Percentiles rank a stretch among this genome's conserved stretches.
phyloP scores from a whole-genome alignment of 2,888 invertebrate genomes.

The Teleiodes luculella region DNA sequence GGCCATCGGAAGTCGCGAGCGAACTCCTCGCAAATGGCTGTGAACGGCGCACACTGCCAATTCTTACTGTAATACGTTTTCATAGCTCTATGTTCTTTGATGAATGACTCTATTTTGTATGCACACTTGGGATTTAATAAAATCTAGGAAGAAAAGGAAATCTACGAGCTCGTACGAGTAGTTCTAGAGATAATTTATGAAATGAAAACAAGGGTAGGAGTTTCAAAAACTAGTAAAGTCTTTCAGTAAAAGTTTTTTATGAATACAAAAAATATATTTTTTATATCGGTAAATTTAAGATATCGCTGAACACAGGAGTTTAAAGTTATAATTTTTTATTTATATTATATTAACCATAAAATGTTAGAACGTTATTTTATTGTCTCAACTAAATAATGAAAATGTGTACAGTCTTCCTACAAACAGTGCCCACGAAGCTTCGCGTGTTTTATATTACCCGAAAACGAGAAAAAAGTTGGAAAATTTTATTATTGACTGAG shows the following conservation, averaged over 20 bases:
- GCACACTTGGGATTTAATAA: conserved; percentile 10
- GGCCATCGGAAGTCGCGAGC: conserved; percentile 56
- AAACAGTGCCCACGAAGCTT: conserved; percentile 53
- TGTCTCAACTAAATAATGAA: conserved; percentile 59
- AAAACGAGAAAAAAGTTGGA: conserved; percentile 60
- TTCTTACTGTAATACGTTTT: conserved; percentile 33
- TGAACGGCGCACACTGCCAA: conserved; percentile 49
- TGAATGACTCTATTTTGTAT: conserved; percentile 21
- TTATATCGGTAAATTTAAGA: too few relatives aligned
- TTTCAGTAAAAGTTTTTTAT: too few relatives aligned
- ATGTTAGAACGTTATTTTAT: conserved; percentile 54
- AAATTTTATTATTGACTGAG: conserved; percentile 71
- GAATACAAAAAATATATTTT: too few relatives aligned
- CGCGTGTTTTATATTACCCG: conserved; percentile 67
- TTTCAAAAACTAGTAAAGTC: too few relatives aligned
- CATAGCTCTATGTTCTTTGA: conserved; percentile 22
- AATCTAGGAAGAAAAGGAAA: background rate
- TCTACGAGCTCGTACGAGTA: background rate
- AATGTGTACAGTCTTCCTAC: conserved; percentile 53
- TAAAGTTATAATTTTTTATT: too few relatives aligned
- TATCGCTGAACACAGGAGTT: too few relatives aligned
- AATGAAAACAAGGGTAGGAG: too few relatives aligned
- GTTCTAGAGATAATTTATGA: background rate
- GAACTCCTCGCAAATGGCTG: conserved; percentile 50
- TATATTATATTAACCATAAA: too few relatives aligned